phyloP scores from a whole-genome alignment of 2,888 invertebrate genomes.

The Aspidiotus destructor region DNA sequence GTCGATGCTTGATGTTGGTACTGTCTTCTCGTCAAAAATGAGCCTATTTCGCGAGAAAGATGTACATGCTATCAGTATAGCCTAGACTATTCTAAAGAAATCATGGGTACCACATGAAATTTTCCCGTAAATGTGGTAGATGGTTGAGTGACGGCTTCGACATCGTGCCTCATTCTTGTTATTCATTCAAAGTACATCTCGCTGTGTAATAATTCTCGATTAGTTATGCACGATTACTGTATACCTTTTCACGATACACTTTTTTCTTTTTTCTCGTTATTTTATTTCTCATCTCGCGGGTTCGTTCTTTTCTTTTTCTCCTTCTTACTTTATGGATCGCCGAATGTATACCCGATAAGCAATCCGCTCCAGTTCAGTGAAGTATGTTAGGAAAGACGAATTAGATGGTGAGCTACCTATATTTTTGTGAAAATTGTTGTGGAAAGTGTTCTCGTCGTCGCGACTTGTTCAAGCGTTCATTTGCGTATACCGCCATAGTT shows the following conservation, averaged over 20 bases:
- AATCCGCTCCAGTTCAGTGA: slow-evolving; percentile 3
- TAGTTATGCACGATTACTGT: slow-evolving; percentile 29
- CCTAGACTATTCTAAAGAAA: too few species aligned
- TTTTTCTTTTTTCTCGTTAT: slow-evolving; percentile 16
- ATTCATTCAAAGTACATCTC: too few species aligned
- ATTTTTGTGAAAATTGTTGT: slow-evolving; percentile 16
- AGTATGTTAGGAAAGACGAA: slow-evolving; percentile 19
- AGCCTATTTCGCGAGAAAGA: too few species aligned
- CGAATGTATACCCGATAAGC: not conserved
- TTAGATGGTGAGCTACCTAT: slow-evolving; percentile 10
- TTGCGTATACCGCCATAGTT: not conserved
- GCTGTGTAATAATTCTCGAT: slow-evolving; percentile 14
- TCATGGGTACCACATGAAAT: too few species aligned
- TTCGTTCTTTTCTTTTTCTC: not conserved
- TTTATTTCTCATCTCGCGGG: not conserved
- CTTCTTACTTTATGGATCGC: not conserved
- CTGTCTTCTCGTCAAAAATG: too few species aligned
- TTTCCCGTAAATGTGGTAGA: too few species aligned
- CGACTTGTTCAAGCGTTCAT: not conserved
- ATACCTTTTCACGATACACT: not conserved
- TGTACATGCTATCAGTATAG: too few species aligned
- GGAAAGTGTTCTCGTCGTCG: slow-evolving; percentile 18
- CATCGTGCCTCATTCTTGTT: too few species aligned
- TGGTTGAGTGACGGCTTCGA: too few species aligned
- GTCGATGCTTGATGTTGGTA: too few species aligned